Conservation (phyloP, 2,113 vertebrate species). For the Nipponia nippon region DNA sequence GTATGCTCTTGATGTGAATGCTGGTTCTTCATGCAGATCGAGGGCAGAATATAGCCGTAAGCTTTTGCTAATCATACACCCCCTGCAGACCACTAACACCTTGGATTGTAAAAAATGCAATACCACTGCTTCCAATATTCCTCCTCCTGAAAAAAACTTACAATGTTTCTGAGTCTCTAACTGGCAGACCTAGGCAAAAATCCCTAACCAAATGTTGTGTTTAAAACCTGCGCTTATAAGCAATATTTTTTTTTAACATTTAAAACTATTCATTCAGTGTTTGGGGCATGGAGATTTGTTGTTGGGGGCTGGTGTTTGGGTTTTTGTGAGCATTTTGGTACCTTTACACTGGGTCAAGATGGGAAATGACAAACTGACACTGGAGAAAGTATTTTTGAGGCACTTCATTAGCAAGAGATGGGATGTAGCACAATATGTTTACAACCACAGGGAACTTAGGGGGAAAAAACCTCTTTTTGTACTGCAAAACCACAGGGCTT, state of each 20-base stretch:
- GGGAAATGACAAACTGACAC: not conserved
- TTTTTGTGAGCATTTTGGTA: not conserved
- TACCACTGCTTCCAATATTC: not conserved
- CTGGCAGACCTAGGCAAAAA: not conserved
- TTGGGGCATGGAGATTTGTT: not conserved
- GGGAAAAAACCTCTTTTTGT: not conserved
- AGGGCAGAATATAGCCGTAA: not conserved
- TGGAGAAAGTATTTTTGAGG: not conserved
- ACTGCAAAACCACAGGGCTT: not conserved
- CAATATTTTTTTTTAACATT: not conserved
- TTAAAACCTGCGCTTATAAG: not conserved
- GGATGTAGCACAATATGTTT: not conserved
- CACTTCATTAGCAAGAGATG: not conserved
- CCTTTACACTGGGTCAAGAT: not conserved
- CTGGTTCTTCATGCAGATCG: not conserved
- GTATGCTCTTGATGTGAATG: not conserved
- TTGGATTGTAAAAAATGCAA: not conserved
- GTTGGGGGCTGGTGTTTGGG: not conserved
- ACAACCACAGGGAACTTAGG: rapidly evolving
- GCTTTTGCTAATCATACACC: not conserved
- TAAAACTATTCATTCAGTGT: not conserved
- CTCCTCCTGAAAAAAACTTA: not conserved
- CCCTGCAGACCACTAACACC: not conserved
- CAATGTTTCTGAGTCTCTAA: not conserved
- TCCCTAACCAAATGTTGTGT: not conserved